Base-by-base conservation (phyloP, 30 jellyfish, hydroid and myxozoan genomes). In the Pelagia noctiluca region DNA sequence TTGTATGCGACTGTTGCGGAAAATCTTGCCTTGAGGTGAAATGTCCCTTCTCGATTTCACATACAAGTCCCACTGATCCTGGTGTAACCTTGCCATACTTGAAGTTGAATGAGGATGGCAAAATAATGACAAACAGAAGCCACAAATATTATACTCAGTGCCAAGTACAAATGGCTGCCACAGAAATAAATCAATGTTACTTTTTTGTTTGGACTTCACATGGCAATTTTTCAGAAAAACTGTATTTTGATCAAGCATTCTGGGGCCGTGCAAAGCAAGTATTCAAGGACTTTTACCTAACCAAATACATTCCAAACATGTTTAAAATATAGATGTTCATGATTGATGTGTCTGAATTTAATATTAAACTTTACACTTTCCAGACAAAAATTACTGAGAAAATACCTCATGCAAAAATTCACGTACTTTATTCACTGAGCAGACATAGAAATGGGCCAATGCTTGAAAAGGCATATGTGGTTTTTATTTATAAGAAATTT, bases 91-190 rank as follows among this genome's bases (percentile, higher is more conserved):
- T 76, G 68, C 80, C 88, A 13, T 76, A 57, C 60, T 76, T 76
- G 47, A 76, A 57, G 16, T n/a, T n/a, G n/a, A 0, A 60, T 2
- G 68, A 2, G 35, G 49, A 62, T 30, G 78, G 46, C 60, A 42
- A 22, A 10, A 50, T 36, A 2, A 18, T 38, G 8, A 13, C 60
- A 23, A 52, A 62, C 18, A 23, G 35, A 35, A 35, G 22, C 35
- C 95, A 85, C 53, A 62, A 35, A 42, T 85, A 76, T 35, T 53
- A 53, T n/a, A 60, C 78, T 2, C 91, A 75, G 36, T 75, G 85
- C 67, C 85, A 85, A 2, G 53, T 75, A 5, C 78, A 75, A 75
- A 85, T 75, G 78, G 96, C 79, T 47, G 62, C 85, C 13, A 48
- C 91, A 46, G 48, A 54, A 31, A 42, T 38, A 52, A 61, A 74